These are phyloP conservation scores for Hyperoplus immaculatus DNA, from an alignment of 2,797 vertebrate genomes.

Conservation along the genomic window DNA sequence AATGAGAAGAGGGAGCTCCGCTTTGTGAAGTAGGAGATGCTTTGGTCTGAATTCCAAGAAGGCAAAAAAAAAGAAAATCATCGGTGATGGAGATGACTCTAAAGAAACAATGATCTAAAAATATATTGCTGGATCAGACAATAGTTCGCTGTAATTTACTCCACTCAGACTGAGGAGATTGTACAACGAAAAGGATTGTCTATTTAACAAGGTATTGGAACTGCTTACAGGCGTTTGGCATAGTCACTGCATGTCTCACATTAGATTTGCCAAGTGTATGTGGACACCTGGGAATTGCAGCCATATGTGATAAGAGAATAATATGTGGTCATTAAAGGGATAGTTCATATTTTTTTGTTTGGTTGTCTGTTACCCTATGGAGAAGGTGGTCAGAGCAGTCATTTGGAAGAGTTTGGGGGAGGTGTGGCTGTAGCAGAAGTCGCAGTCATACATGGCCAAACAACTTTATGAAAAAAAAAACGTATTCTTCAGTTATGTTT, in stretches of 20 bases:
- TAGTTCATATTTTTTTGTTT: no score
- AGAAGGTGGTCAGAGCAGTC: no score
- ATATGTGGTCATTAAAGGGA: background rate
- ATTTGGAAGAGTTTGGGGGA: no score
- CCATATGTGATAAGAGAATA: background rate
- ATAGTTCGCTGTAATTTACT: background rate
- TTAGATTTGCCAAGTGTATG: background rate
- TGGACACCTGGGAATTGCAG: background rate
- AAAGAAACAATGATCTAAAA: background rate
- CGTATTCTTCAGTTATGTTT: no score
- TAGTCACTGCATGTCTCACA: background rate
- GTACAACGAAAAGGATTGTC: no score
- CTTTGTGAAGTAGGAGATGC: background rate
- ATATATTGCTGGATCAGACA: background rate
- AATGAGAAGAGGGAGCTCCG: background rate
- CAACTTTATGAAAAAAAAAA: no score
- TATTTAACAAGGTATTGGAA: background rate
- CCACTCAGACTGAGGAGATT: background rate
- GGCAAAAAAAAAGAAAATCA: background rate
- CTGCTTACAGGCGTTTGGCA: background rate
- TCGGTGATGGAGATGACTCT: background rate
- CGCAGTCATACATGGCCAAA: no score
- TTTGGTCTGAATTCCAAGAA: conserved; percentile 4
- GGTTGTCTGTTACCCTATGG: no score
- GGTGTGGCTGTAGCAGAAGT: no score